Conservation (phyloP, 2,888 invertebrate species). For the Busseola fusca region DNA sequence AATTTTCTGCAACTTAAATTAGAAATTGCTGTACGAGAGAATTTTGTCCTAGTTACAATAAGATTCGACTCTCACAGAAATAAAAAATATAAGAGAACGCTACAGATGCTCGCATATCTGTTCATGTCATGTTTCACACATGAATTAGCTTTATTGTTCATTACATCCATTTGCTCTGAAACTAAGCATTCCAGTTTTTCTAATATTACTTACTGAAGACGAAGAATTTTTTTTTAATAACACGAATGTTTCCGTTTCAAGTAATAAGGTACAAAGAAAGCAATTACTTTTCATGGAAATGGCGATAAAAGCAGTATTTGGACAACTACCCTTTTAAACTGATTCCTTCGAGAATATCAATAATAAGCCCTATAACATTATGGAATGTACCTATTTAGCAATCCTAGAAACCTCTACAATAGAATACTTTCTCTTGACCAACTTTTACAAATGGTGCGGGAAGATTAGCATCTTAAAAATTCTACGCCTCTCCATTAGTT, state of each 20-base stretch:
- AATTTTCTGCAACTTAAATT: slow-evolving; percentile 46
- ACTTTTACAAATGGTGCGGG: slow-evolving; percentile 11
- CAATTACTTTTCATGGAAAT: background rate
- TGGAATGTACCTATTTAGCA: background rate
- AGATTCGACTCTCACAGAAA: slow-evolving; percentile 24
- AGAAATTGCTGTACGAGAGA: slow-evolving; percentile 35
- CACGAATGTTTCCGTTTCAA: slow-evolving; percentile 15
- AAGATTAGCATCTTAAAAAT: slow-evolving; percentile 12
- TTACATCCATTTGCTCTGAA: slow-evolving; percentile 38
- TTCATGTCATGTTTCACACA: slow-evolving; percentile 53
- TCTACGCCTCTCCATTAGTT: background rate
- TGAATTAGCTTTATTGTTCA: slow-evolving; percentile 52
- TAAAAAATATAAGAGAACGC: slow-evolving; percentile 38
- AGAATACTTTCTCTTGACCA: slow-evolving; percentile 8
- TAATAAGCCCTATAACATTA: background rate
- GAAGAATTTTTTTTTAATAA: slow-evolving; percentile 26
- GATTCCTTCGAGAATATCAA: background rate
- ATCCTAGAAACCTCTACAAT: background rate
- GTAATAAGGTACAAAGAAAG: slow-evolving; percentile 2
- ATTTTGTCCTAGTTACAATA: slow-evolving; percentile 41
- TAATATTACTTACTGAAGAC: slow-evolving; percentile 13
- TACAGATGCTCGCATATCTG: slow-evolving; percentile 34
- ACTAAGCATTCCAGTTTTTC: slow-evolving; percentile 41
- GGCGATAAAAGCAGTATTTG: background rate
- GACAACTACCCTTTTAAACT: background rate